Evolutionary conservation across 2,113 vertebrate species (phyloP).

Genomic region (Trematocara macrostoma): DNA sequence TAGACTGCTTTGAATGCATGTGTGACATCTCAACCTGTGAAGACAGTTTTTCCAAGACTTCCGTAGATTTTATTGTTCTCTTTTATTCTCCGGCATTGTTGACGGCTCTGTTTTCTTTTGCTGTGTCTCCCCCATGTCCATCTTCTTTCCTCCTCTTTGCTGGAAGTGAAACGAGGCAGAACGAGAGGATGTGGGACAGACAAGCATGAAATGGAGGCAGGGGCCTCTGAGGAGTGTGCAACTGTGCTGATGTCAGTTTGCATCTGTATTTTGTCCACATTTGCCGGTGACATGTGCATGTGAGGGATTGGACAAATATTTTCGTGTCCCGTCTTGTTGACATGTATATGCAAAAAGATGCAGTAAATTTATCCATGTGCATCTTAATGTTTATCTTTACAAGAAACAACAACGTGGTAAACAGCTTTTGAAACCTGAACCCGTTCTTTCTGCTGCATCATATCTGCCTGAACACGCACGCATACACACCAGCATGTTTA

Average conservation of each 20-base stretch:
- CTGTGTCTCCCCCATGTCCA: slow-evolving; percentile 7
- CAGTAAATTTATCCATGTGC: neutral
- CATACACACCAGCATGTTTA: slow-evolving; percentile 54
- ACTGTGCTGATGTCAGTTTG: neutral
- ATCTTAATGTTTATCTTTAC: slow-evolving; percentile 12
- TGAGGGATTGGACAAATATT: neutral
- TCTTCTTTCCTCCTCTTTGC: slow-evolving; percentile 47
- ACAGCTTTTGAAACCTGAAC: slow-evolving; percentile 45
- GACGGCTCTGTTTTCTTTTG: neutral
- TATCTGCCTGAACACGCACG: neutral
- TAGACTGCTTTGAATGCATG: neutral
- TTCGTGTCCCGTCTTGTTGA: slow-evolving; percentile 1
- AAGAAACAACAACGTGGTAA: slow-evolving; percentile 22
- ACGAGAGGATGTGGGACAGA: slow-evolving; percentile 67
- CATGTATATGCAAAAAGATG: neutral
- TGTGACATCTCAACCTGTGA: neutral
- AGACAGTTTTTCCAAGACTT: neutral
- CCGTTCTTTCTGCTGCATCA: slow-evolving; percentile 39
- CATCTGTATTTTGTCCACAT: neutral
- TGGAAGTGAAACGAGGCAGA: slow-evolving; percentile 73
- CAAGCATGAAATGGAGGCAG: slow-evolving; percentile 72
- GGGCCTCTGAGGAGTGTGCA: slow-evolving; percentile 45
- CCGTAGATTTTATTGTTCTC: neutral
- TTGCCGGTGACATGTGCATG: neutral
- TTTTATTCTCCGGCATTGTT: neutral